phyloP scores from a whole-genome alignment of 1,140 invertebrate species.

The Zaprionus vittiger region DNA sequence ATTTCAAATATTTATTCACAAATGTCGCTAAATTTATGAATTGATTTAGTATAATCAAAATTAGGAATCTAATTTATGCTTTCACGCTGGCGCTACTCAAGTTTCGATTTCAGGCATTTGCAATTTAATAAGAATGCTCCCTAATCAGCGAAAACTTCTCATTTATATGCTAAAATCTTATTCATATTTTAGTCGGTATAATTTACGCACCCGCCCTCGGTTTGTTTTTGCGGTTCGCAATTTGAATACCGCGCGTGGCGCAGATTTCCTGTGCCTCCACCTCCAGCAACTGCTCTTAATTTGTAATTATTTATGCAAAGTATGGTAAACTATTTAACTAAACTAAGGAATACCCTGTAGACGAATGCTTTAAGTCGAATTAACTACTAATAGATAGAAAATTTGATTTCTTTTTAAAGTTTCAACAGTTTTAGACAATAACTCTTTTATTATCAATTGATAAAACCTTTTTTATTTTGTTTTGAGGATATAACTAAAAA shows the following conservation, averaged over 20 bases:
- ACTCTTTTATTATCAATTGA: too few relatives aligned
- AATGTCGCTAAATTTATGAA: background rate
- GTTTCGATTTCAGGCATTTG: slow-evolving; percentile 52
- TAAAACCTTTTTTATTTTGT: too few relatives aligned
- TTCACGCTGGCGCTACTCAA: slow-evolving; percentile 43
- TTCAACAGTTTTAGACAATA: too few relatives aligned
- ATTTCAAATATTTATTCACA: background rate
- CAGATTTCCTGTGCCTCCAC: slow-evolving; percentile 30
- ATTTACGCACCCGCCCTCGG: slow-evolving; percentile 5
- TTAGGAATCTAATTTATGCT: slow-evolving; percentile 10
- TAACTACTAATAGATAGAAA: too few relatives aligned
- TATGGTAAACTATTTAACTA: background rate
- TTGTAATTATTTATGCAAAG: slow-evolving; percentile 31
- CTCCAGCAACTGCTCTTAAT: slow-evolving; percentile 38
- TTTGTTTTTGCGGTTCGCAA: slow-evolving; percentile 14
- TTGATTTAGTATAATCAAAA: slow-evolving; percentile 11
- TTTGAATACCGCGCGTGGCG: slow-evolving; percentile 28
- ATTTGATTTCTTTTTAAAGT: too few relatives aligned
- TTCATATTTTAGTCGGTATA: slow-evolving; percentile 32
- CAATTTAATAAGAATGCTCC: slow-evolving; percentile 35
- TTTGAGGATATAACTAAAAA: too few relatives aligned
- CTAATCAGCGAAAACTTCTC: slow-evolving; percentile 28
- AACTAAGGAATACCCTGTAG: slow-evolving; percentile 9
- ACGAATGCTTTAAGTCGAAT: too few relatives aligned
- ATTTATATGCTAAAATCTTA: slow-evolving; percentile 40